These are phyloP conservation scores for Cerceris rybyensis DNA, from an alignment of 2,888 invertebrate species.

Conservation along the genomic window DNA sequence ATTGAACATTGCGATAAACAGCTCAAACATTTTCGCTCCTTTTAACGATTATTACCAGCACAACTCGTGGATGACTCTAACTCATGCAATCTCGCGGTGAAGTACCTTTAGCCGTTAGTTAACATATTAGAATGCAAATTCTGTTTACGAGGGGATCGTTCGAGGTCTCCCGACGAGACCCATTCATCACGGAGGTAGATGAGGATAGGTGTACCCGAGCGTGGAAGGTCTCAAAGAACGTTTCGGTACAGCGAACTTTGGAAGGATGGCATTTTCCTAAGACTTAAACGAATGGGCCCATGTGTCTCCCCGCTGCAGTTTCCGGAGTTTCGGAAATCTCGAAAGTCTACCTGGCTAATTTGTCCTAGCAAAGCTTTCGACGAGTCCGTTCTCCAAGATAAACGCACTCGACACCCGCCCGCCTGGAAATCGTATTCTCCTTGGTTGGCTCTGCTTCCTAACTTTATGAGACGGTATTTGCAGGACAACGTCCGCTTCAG, in stretches of 20 bases:
- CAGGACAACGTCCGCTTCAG: neutral
- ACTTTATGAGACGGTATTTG: slow-evolving; percentile 8
- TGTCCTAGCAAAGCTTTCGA: slow-evolving; percentile 46
- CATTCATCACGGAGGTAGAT: slow-evolving; percentile 54
- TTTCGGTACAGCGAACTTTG: slow-evolving; percentile 30
- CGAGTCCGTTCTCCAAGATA: slow-evolving; percentile 42
- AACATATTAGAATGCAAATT: slow-evolving; percentile 63
- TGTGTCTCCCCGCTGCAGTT: slow-evolving; percentile 43
- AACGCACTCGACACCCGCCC: slow-evolving; percentile 31
- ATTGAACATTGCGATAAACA: neutral
- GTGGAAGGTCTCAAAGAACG: slow-evolving; percentile 48
- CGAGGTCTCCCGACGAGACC: slow-evolving; percentile 51
- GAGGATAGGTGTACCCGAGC: slow-evolving; percentile 47
- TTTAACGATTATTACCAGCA: slow-evolving; percentile 22
- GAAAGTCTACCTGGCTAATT: slow-evolving; percentile 57
- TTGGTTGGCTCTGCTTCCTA: neutral
- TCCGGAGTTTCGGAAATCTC: slow-evolving; percentile 53
- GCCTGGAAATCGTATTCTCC: slow-evolving; percentile 27
- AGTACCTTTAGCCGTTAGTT: slow-evolving; percentile 49
- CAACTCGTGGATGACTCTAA: slow-evolving; percentile 1
- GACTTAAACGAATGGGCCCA: slow-evolving; percentile 52
- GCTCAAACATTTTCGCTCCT: neutral
- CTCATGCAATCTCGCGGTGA: slow-evolving; percentile 37
- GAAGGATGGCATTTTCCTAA: slow-evolving; percentile 41
- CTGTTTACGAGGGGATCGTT: slow-evolving; percentile 57